Evolutionary conservation across 2,888 invertebrate species (phyloP).

Genomic region (Cylindroiulus punctatus): DNA sequence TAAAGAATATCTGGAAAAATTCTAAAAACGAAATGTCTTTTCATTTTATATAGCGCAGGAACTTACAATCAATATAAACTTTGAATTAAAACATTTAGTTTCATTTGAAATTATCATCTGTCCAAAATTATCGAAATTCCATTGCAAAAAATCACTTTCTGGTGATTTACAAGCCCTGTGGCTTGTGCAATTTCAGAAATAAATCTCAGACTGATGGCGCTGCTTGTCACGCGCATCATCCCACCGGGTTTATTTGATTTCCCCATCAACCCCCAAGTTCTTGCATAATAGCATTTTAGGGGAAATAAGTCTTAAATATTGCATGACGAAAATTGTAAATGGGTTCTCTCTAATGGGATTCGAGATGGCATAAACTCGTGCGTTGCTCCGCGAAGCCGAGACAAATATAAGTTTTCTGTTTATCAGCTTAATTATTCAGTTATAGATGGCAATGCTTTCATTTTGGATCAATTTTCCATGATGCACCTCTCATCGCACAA

Average conservation of each 20-base stretch:
- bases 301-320: not conserved
- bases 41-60: too few species aligned
- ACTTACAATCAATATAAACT: too few species aligned
- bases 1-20: too few species aligned
- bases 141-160: too few species aligned
- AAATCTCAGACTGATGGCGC: not conserved
- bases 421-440: conserved; percentile 41
- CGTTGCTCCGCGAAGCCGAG: not conserved
- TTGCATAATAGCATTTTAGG: not conserved
- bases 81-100: too few species aligned
- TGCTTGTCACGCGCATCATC: not conserved
- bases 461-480: conserved; percentile 24
- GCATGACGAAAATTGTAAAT: conserved; percentile 34
- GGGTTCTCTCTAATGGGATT: conserved; percentile 40
- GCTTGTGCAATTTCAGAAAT: too few species aligned
- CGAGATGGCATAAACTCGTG: not conserved
- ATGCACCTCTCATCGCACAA: not conserved
- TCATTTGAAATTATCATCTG: too few species aligned
- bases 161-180: too few species aligned
- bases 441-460: conserved; percentile 27
- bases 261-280: not conserved
- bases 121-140: too few species aligned
- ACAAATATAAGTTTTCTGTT: conserved; percentile 45
- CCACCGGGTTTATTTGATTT: not conserved
- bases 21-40: too few species aligned